Conservation (phyloP, 2,888 invertebrate species). For the Ethmia dodecea region DNA sequence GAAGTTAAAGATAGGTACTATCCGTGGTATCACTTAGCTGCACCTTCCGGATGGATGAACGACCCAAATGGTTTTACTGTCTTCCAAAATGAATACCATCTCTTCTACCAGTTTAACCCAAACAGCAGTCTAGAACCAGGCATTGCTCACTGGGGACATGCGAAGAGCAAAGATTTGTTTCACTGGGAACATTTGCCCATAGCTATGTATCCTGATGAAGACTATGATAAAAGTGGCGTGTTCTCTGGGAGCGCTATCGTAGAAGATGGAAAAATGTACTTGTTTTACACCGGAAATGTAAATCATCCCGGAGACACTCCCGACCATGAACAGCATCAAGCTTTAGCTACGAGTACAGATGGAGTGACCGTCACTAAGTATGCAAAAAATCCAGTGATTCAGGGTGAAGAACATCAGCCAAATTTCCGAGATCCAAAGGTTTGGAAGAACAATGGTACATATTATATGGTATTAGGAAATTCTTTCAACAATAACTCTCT, state of each 20-base stretch:
- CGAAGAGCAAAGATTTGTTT: conserved; percentile 58
- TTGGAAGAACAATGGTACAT: conserved; percentile 49
- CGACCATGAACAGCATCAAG: conserved; percentile 46
- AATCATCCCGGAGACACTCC: conserved; percentile 36
- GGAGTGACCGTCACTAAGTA: conserved; percentile 49
- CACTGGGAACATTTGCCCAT: conserved; percentile 65
- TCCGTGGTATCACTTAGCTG: conserved; percentile 52
- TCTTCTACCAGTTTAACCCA: conserved; percentile 72
- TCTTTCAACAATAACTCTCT: conserved; percentile 39
- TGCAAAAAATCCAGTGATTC: conserved; percentile 47
- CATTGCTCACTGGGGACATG: conserved; percentile 72
- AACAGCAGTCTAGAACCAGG: conserved; percentile 42
- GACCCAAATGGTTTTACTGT: conserved; percentile 73
- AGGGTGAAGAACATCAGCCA: conserved; percentile 41
- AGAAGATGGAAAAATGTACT: conserved; percentile 44
- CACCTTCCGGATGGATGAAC: conserved; percentile 69
- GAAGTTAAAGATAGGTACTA: conserved; percentile 31
- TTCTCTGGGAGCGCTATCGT: conserved; percentile 69
- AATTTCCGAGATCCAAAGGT: conserved; percentile 71
- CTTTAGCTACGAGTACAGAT: conserved; percentile 47
- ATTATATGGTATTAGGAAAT: conserved; percentile 65
- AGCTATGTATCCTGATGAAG: conserved; percentile 59
- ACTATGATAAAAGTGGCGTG: conserved; percentile 52
- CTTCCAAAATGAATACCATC: conserved; percentile 54
- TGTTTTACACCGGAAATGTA: conserved; percentile 59